These are phyloP conservation scores for Ameiurus melas DNA, from an alignment of 2,113 vertebrate genomes.

Conservation along the genomic window DNA sequence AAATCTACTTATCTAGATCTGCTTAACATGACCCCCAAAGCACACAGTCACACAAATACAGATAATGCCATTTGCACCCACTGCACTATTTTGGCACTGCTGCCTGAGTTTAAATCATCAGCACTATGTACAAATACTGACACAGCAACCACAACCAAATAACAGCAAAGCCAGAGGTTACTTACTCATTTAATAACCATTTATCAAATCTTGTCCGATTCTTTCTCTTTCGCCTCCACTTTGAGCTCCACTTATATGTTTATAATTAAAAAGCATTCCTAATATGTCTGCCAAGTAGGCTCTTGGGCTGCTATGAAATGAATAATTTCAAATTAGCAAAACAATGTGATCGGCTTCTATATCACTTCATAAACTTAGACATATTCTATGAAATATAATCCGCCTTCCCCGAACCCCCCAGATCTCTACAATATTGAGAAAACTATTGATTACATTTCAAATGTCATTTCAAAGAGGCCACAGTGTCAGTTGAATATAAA, in stretches of 20 bases:
- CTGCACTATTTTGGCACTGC: background rate
- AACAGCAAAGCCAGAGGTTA: background rate
- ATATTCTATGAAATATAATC: background rate
- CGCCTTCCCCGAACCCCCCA: background rate
- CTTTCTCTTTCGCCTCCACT: background rate
- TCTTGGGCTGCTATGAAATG: background rate
- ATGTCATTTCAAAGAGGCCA: background rate
- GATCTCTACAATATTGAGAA: background rate
- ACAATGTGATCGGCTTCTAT: background rate
- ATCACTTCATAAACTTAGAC: background rate
- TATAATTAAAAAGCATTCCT: background rate
- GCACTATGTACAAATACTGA: background rate
- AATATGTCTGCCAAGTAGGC: background rate
- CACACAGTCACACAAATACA: background rate
- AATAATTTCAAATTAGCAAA: background rate
- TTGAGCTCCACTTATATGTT: background rate
- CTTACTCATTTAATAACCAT: background rate
- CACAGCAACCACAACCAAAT: background rate
- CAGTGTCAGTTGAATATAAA: too few relatives aligned
- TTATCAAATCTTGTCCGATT: background rate
- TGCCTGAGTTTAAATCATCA: background rate
- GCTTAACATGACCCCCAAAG: background rate
- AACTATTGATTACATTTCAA: background rate
- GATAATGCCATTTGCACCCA: background rate
- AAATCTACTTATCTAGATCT: background rate